Conservation (phyloP, 1,140 invertebrate genomes). For the Thaumetopoea pityocampa region DNA sequence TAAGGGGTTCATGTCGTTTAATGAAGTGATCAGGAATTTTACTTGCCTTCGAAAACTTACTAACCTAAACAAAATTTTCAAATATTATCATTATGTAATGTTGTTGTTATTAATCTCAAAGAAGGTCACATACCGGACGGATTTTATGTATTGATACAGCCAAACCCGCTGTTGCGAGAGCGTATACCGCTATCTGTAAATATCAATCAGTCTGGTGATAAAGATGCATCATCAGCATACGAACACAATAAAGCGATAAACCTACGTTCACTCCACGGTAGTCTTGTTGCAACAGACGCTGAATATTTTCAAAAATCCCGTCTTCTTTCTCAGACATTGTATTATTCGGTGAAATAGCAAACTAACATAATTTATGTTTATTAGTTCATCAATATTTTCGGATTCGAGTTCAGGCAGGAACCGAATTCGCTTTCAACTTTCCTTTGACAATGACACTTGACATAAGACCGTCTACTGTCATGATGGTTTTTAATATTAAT, state of each 20-base stretch:
- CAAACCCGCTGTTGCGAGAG: constrained; percentile 64
- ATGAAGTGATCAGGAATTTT: constrained; percentile 70
- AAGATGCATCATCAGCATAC: constrained; percentile 19
- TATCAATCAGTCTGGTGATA: constrained; percentile 28
- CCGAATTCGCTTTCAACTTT: constrained; percentile 27
- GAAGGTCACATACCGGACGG: constrained; percentile 53
- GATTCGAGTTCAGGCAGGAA: constrained; percentile 22
- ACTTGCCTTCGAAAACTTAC: constrained; percentile 70
- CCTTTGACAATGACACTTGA: constrained; percentile 20
- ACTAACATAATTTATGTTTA: constrained; percentile 49
- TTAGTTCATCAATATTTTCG: constrained; percentile 67
- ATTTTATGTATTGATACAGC: constrained; percentile 69
- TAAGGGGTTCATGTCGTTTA: constrained; percentile 54
- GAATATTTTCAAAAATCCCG: constrained; percentile 49
- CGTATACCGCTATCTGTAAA: constrained; percentile 73
- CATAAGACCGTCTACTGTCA: too few relatives aligned
- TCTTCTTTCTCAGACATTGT: constrained; percentile 53
- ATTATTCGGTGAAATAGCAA: constrained; percentile 26
- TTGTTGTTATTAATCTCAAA: constrained; percentile 14
- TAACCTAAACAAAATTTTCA: constrained; percentile 51
- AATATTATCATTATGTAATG: constrained; percentile 42
- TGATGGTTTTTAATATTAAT: too few relatives aligned
- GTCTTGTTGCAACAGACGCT: constrained; percentile 56
- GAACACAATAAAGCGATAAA: constrained; percentile 18
- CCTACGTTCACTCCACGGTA: constrained; percentile 64